Conservation (phyloP, 2,797 vertebrate genomes). For the Neoniphon sammara region DNA sequence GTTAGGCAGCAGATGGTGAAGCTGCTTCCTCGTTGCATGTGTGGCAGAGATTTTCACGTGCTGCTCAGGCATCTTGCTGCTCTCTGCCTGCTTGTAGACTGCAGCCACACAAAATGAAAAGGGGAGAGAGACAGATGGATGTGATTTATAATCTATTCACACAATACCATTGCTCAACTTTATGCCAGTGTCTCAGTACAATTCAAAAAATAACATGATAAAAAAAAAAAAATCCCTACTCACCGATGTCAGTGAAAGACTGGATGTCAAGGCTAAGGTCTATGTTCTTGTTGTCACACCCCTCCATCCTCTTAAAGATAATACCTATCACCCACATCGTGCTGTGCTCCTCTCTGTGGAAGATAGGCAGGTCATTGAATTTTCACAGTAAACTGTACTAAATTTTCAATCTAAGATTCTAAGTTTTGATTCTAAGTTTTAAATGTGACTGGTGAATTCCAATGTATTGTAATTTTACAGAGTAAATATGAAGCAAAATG, state of each 20-base stretch:
- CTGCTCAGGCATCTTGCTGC: conserved; percentile 90
- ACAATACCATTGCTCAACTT: not conserved
- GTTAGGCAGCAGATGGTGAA: conserved; percentile 88
- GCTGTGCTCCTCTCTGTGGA: conserved; percentile 85
- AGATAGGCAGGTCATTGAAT: not conserved
- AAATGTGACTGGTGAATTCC: no score
- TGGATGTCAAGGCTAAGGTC: conserved; percentile 89
- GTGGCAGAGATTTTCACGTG: conserved; percentile 92
- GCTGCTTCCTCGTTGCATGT: conserved; percentile 88
- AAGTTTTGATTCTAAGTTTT: not conserved
- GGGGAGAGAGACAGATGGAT: not conserved
- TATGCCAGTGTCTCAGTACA: not conserved
- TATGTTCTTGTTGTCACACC: conserved; percentile 88
- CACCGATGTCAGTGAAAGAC: conserved; percentile 90
- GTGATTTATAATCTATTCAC: not conserved
- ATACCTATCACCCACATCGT: conserved; percentile 94
- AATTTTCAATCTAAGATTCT: not conserved
- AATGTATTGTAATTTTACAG: not conserved
- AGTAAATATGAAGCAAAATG: not conserved
- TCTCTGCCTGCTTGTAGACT: conserved; percentile 92
- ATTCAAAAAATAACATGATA: no score
- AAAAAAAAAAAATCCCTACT: not conserved
- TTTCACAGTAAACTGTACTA: not conserved
- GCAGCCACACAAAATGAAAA: conserved; percentile 30
- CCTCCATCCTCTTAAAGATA: conserved; percentile 90